phyloP scores from a whole-genome alignment of 2,888 invertebrate genomes.

The Zaprionus lineosus region DNA sequence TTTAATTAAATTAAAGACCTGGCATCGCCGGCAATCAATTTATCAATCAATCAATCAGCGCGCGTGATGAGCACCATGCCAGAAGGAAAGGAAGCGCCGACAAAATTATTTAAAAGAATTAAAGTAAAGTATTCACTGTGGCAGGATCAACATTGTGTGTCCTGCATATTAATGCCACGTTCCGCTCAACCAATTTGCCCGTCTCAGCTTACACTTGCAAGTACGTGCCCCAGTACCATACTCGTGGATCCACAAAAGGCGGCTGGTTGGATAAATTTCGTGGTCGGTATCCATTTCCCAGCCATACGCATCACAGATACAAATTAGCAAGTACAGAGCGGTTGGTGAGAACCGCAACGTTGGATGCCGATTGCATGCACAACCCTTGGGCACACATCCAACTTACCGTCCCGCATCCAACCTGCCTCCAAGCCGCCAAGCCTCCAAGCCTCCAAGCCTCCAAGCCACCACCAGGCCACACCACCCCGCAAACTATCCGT shows the following conservation, averaged over 20 bases:
- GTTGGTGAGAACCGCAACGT: constrained; percentile 31
- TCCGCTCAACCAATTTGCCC: constrained; percentile 11
- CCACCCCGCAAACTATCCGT: too few relatives aligned
- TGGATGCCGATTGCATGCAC: constrained; percentile 41
- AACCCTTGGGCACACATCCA: not conserved
- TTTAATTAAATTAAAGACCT: constrained; percentile 53
- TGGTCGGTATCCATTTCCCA: constrained; percentile 36
- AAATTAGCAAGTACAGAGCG: constrained; percentile 59
- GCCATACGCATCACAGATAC: constrained; percentile 56
- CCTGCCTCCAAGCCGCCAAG: too few relatives aligned
- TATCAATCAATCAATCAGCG: constrained; percentile 63
- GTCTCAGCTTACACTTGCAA: constrained; percentile 5
- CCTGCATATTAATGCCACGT: constrained; percentile 65
- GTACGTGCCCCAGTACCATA: constrained; percentile 57
- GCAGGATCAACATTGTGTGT: constrained; percentile 31
- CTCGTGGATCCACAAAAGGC: too few relatives aligned
- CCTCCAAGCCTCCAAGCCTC: too few relatives aligned
- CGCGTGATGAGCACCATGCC: constrained; percentile 51
- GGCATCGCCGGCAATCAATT: constrained; percentile 40
- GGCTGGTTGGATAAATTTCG: too few relatives aligned
- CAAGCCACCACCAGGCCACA: too few relatives aligned
- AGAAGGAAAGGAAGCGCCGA: constrained; percentile 24
- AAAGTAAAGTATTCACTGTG: constrained; percentile 19
- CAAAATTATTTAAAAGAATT: constrained; percentile 45
- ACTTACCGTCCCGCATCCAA: too few relatives aligned